Evolutionary conservation across 2,888 invertebrate species (phyloP), one percentile per base, ranked within the genome.

Genomic region (Agrochola lychnidis): DNA sequence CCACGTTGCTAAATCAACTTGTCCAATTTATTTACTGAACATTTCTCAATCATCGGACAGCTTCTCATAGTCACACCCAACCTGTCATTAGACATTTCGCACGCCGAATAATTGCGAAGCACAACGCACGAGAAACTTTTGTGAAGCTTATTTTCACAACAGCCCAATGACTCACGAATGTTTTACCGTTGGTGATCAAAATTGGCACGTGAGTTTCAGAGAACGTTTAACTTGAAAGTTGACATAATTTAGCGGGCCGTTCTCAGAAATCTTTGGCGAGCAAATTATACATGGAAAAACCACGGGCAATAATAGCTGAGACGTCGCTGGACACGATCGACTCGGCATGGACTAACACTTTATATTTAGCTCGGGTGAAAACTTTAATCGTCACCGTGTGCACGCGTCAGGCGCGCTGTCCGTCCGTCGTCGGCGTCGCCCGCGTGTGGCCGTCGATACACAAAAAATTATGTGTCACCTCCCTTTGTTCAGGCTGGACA

Each of bases 401-500:
- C 90, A 87, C 91, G 90, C 94, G 94, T 95, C 96, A 94, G 89
- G 87, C 94, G 92, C 94, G 89, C 94, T 91, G 93, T 93, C 92
- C 95, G 93, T 96, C 96, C 89, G 90, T 96, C 96, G 92, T 92
- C 96, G 57, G n/a, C 66, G 76, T 84, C 91, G 90, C 89, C 92
- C 94, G 95, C 95, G 96, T 95, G 96, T 96, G 96, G 96, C 96
- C 96, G 93, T 90, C 92, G 93, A 94, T 95, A 93, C 89, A 95
- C 94, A 94, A 96, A 96, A 95, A 96, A 96, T 93, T 88, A 96
- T 92, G 95, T 96, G 95, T 93, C 95, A 95, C 94, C 94, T 96
- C 93, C 95, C 96, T 96, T 96, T 96, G 96, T 96, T 96, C 96
- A 93, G 92, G 90, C 95, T 96, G 96, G 96, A 96, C 96, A 96